Conservation (phyloP, 2,888 invertebrate species). For the Masnerella sp. region DNA sequence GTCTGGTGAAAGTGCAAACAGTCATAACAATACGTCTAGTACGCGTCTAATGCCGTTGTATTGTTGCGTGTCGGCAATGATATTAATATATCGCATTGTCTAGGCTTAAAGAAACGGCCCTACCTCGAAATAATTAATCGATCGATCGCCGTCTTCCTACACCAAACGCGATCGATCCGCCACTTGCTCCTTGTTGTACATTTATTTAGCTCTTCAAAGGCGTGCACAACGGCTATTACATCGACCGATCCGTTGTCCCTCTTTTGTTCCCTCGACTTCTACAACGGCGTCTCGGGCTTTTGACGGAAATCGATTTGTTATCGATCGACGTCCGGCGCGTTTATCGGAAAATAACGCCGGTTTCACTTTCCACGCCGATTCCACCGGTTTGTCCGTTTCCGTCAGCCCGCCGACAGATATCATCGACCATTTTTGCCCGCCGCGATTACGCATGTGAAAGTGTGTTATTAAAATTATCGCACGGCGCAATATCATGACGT, state of each 20-base stretch:
- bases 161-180: conserved; percentile 54
- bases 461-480: conserved; percentile 54
- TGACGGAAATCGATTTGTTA: conserved; percentile 26
- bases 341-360: conserved; percentile 19
- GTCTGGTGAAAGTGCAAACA: conserved; percentile 60
- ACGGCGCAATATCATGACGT: conserved; percentile 35
- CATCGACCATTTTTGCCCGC: conserved; percentile 30
- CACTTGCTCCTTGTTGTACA: conserved; percentile 56
- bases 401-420: too few relatives aligned
- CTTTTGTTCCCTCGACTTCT: conserved; percentile 8
- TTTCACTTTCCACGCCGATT: conserved; percentile 45
- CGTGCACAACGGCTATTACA: conserved; percentile 40
- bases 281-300: conserved; percentile 25
- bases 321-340: too few relatives aligned
- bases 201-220: conserved; percentile 44
- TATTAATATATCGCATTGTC: conserved; percentile 60
- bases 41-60: conserved; percentile 33
- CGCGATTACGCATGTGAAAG: conserved; percentile 47
- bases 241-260: conserved; percentile 22
- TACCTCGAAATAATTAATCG: conserved; percentile 53
- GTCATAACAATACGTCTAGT: conserved; percentile 56
- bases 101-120: conserved; percentile 47
- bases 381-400: too few relatives aligned
- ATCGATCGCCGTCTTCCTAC: conserved; percentile 56
- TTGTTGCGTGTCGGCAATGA: conserved; percentile 40